These are phyloP conservation scores for Asarcornis scutulata DNA, from an alignment of 2,113 vertebrate species.

Conservation along the genomic window DNA sequence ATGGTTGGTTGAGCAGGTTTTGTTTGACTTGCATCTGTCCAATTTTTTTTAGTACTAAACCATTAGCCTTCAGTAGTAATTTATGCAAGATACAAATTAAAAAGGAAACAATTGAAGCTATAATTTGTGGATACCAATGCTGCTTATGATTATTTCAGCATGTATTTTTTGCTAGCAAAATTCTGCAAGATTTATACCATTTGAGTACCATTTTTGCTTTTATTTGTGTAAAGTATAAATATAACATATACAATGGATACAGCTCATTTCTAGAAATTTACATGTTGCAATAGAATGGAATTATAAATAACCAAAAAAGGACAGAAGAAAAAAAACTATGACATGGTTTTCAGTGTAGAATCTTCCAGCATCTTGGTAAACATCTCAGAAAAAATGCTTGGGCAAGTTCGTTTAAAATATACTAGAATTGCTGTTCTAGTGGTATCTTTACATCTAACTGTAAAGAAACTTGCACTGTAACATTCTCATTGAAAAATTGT, in stretches of 20 bases:
- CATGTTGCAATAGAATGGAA: conserved; percentile 45
- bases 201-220: conserved; percentile 67
- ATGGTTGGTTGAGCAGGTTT: conserved; percentile 75
- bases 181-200: conserved; percentile 78
- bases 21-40: conserved; percentile 70
- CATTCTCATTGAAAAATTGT: conserved; percentile 51
- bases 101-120: conserved; percentile 68
- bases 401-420: conserved; percentile 63
- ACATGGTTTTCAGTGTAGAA: conserved; percentile 50
- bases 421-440: conserved; percentile 50
- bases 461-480: conserved; percentile 72
- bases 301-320: conserved; percentile 49
- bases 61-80: conserved; percentile 78
- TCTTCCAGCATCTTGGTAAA: conserved; percentile 73
- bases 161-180: conserved; percentile 79
- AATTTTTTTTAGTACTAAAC: conserved; percentile 77
- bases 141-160: conserved; percentile 79
- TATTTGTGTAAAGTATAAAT: conserved; percentile 66
- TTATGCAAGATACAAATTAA: conserved; percentile 80
- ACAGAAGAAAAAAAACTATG: background rate
- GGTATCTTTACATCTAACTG: conserved; percentile 63
- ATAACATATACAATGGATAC: conserved; percentile 52
- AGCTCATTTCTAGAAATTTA: conserved; percentile 56
- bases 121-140: conserved; percentile 72
- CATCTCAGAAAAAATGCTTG: conserved; percentile 71